Conservation (phyloP, 1,140 invertebrate genomes). For the Nylanderia fulva region DNA sequence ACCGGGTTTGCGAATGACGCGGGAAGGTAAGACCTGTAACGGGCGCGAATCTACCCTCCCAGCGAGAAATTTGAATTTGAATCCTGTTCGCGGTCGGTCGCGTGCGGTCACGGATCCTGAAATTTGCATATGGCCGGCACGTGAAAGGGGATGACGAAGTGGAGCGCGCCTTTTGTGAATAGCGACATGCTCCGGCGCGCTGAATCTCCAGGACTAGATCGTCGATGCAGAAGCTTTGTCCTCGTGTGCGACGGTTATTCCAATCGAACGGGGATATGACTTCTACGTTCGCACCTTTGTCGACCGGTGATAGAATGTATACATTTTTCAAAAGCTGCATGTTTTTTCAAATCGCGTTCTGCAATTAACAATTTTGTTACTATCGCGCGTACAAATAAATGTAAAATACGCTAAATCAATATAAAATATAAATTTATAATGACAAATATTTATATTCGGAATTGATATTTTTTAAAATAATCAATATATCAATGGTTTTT, state of each 20-base stretch:
- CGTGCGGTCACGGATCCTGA: constrained; percentile 72
- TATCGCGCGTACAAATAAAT: no score
- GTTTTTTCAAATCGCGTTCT: background rate
- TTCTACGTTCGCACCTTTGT: constrained; percentile 20
- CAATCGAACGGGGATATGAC: constrained; percentile 22
- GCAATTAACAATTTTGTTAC: background rate
- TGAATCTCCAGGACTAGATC: constrained; percentile 56
- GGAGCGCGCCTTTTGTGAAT: constrained; percentile 36
- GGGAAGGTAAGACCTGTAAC: constrained; percentile 74
- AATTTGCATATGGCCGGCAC: constrained; percentile 67
- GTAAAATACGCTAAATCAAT: background rate
- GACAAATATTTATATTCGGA: background rate
- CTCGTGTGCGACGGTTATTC: constrained; percentile 58
- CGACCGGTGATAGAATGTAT: background rate
- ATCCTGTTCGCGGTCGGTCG: constrained; percentile 73
- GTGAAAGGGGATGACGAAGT: constrained; percentile 63
- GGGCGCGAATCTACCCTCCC: constrained; percentile 61
- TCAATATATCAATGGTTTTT: background rate
- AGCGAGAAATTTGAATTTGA: constrained; percentile 75
- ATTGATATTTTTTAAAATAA: background rate
- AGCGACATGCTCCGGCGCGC: constrained; percentile 15
- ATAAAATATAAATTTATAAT: background rate
- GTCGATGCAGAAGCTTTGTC: constrained; percentile 39
- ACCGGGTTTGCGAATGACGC: constrained; percentile 45
- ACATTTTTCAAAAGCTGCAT: background rate